Evolutionary conservation across 2,797 vertebrate genomes (phyloP), one percentile per base, ranked within the genome.

Genomic region (Notamacropus eugenii): DNA sequence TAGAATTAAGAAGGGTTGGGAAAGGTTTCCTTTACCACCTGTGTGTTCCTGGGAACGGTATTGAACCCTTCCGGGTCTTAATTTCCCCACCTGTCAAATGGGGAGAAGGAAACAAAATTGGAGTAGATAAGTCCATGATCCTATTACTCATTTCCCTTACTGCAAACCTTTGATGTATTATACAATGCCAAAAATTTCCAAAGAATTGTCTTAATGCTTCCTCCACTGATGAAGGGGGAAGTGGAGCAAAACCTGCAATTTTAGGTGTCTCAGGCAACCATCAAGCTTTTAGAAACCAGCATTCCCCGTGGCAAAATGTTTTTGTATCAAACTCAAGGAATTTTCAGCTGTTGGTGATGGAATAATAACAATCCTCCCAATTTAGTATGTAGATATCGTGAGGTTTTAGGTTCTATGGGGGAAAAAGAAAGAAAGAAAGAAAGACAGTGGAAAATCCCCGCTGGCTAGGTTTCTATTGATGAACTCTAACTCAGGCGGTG

Each of bases 221-320:
- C 67, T 40, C 16, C 16, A 40, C n/a, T 40, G 34, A 40, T 40
- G 67, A 19, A 82, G n/a, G 24, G 52, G 6, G 8, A 52, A 24
- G 6, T 46, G 3, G 67, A 40, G 6, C 11, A 12, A 46, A 40
- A 82, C 46, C 3, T 82, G 74, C 6, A 22, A 82, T 82, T 24
- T 82, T 8, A 82, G 40, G 19, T 40, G 19, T 24, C n/a, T 40
- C n/a, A 74, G 6, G n/a, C 34, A n/a, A 14, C 34, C 5, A 19
- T 31, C 1, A 5, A 67, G 14, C 34, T 96, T 96, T 96, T 46
- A 90, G 91, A 96, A 97, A 92, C 46, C 34, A 96, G 93, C 27
- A 94, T 93, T 97, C 96, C 62, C 92, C 67, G 11, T 90, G 90
- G 93, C 29, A 31, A 93, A 94, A 16, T 55, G 74, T 92, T 91